Evolutionary conservation across 2,888 invertebrate species (phyloP), one percentile per base, ranked within the genome.

Genomic region (Laspeyria flexula): DNA sequence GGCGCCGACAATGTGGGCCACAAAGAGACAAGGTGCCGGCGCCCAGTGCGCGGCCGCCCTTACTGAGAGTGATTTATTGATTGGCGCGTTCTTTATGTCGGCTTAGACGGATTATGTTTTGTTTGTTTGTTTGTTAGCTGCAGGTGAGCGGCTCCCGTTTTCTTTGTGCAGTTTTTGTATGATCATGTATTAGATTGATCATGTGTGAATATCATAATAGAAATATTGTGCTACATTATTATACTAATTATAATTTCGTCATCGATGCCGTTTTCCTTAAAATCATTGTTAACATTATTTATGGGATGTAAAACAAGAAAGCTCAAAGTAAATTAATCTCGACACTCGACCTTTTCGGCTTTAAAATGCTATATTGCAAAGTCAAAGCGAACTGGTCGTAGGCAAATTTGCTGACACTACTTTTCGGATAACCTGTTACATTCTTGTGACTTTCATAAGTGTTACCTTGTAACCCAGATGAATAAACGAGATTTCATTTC

Each of bases 11-110:
- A 80, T 80, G 62, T 79, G 60, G 60, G 58, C 51, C 61, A 88
- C 87, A 88, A 85, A 85, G 75, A 49, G 61, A 35, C 43, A 7
- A 25, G 25, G 25, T 25, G 77, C 75, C 76, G 86, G 90, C 89
- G 89, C 90, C 88, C 82, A 72, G 77, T 73, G 75, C 66, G 81
- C 75, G 81, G 79, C 77, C 71, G 79, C 74, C 79, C 77, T 80
- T 75, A 85, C 81, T 75, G 84, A 85, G 83, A 88, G 88, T 92
- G 90, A 91, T 91, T 92, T 91, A 92, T 92, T 82, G 90, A 90
- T 89, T 84, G 80, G 77, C 69, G 60, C 54, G 78, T 77, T 81
- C 81, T 79, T 83, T 83, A 75, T 81, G 82, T 75, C 77, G 80
- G 80, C 77, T 82, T 79, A 81, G 80, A 58, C 71, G 83, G 88